These are phyloP conservation scores for Turritopsis dohrnii DNA, from an alignment of 30 jellyfish, hydroid and myxozoan species.

Conservation along the genomic window DNA sequence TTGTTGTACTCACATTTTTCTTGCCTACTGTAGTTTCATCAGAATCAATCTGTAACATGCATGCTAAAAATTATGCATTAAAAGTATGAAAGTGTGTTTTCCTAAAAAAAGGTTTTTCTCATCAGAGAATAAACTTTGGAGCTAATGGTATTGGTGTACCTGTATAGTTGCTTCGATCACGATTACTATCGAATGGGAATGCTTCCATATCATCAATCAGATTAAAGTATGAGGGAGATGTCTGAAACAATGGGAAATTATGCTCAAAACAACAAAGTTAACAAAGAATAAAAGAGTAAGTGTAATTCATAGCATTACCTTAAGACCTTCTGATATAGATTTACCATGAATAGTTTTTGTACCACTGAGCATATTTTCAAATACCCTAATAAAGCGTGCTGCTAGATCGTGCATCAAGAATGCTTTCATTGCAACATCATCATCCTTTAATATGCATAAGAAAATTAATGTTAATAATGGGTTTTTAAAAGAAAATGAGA, in stretches of 20 bases:
- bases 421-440: neutral
- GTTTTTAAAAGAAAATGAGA: no score
- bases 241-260: neutral
- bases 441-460: neutral
- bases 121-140: neutral
- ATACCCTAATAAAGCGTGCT: neutral
- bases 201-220: neutral
- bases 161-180: slow-evolving; percentile 32
- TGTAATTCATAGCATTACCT: neutral
- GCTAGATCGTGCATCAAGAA: neutral
- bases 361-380: neutral
- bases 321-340: neutral
- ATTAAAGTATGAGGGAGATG: neutral
- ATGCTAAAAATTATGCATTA: neutral
- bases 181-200: neutral
- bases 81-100: neutral
- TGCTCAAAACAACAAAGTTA: neutral
- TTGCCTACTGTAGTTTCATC: neutral
- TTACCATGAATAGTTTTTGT: neutral
- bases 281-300: neutral
- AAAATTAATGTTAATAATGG: neutral
- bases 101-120: neutral
- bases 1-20: neutral
- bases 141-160: neutral
- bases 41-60: neutral